Evolutionary conservation across 2,113 vertebrate species (phyloP), one percentile per base, ranked within the genome.

Genomic region (Neomonachus schauinslandi): DNA sequence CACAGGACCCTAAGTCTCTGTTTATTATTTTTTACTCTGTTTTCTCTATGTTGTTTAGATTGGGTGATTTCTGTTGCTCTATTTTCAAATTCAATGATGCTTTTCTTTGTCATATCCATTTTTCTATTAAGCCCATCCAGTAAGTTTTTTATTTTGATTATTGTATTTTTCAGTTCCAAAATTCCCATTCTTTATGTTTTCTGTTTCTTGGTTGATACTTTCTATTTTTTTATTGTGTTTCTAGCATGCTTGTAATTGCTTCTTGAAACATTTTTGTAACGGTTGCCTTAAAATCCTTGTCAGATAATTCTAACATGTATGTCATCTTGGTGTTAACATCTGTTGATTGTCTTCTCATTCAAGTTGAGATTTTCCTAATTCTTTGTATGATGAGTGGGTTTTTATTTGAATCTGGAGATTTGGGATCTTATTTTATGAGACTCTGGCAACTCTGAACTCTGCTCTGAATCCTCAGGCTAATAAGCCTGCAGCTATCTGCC

Each of bases 161-260:
- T 87, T 95, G 2, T 83, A 77, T 80, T 90, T 97, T 96, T 82
- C 53, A 63, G 18, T 95, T 95, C 51, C 46, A 95, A 95, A 95
- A 69, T 94, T 87, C 84, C 57, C 57, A 85, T 89, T 84, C 77
- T 89, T 92, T 84, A 67, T 74, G 39, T 86, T 59, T 89, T 95
- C 42, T 89, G 3, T 94, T 85, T 92, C 42, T 86, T 93, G 81
- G 19, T 79, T 87, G 65, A 71, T 89, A 59, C 49, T 95, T 77
- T 86, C 42, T 76, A 8, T 7, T 57, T 87, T 94, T 92, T n/a
- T 9, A 21, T 49, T 96, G 89, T 95, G 76, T 95, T 95, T 89
- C 46, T 86, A 81, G 14, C 76, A 59, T 95, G 59, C 39, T 92
- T 90, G 13, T 59, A 81, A 92, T 90, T 95, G 55, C 46, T 83